These are phyloP conservation scores for Calosoma granatense DNA, from an alignment of 1,140 invertebrate species.

Conservation along the genomic window DNA sequence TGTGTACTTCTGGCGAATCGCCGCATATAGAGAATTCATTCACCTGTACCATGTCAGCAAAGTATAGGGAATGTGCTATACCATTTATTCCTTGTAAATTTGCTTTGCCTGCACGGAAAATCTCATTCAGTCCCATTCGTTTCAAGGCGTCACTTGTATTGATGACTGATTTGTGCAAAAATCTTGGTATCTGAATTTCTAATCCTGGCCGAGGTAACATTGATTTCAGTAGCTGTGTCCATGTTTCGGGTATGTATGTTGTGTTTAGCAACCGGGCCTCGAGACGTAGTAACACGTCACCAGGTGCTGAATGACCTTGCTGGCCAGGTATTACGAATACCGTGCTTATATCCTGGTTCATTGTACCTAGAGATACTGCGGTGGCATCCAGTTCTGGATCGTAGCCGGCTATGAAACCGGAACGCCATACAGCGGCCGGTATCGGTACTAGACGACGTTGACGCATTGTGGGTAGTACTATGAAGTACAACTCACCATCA, in stretches of 20 bases:
- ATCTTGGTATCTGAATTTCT: conserved; percentile 71
- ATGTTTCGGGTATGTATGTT: conserved; percentile 54
- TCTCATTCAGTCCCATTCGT: conserved; percentile 66
- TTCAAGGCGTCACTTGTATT: conserved; percentile 65
- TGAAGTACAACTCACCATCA: conserved; percentile 76
- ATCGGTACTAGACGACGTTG: conserved; percentile 69
- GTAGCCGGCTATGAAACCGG: conserved; percentile 67
- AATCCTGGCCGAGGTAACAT: conserved; percentile 60
- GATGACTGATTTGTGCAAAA: conserved; percentile 68
- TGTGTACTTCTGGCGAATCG: conserved; percentile 51
- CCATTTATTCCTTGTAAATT: conserved; percentile 72
- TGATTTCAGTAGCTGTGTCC: conserved; percentile 60
- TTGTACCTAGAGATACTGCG: conserved; percentile 59
- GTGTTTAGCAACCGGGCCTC: conserved; percentile 56
- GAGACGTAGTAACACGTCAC: conserved; percentile 60
- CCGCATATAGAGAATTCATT: conserved; percentile 71
- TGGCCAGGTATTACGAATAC: conserved; percentile 62
- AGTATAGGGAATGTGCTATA: conserved; percentile 56
- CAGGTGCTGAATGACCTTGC: conserved; percentile 45
- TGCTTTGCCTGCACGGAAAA: conserved; percentile 60
- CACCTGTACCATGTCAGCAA: conserved; percentile 70
- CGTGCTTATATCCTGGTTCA: conserved; percentile 59
- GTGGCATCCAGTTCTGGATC: conserved; percentile 73
- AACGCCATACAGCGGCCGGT: conserved; percentile 66
- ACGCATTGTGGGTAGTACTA: conserved; percentile 63